Conservation (phyloP, 2,113 vertebrate species). For the Ictidomys tridecemlineatus region DNA sequence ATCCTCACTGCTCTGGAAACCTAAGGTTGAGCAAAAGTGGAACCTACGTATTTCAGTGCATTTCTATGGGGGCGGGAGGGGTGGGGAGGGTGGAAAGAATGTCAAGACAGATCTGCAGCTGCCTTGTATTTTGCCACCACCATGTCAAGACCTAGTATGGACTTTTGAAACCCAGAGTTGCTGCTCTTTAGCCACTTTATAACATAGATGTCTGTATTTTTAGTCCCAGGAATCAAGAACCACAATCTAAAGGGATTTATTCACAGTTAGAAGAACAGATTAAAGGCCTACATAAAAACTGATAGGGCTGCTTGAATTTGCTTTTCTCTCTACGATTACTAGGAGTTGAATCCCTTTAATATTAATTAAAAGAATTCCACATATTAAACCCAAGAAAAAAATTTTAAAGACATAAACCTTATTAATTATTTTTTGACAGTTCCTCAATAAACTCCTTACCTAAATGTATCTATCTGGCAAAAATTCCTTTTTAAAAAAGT, state of each 20-base stretch:
- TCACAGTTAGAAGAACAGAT: conserved; percentile 30
- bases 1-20: not conserved
- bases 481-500: not conserved
- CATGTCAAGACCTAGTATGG: not conserved
- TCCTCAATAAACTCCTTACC: not conserved
- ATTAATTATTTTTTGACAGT: not conserved
- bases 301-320: not conserved
- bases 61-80: not conserved
- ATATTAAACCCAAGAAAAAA: not conserved
- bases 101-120: not conserved
- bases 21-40: not conserved
- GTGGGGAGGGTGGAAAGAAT: not conserved
- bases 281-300: not conserved
- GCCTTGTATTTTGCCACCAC: not conserved
- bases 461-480: not conserved
- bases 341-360: not conserved
- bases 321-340: not conserved
- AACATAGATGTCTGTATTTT: not conserved
- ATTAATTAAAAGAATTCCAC: not conserved
- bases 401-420: not conserved
- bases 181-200: not conserved
- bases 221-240: not conserved
- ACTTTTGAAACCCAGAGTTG: not conserved
- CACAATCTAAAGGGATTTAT: not conserved
- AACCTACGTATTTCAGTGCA: not conserved